Evolutionary conservation across 2,797 vertebrate genomes (phyloP).

Genomic region (Dipus sagitta): DNA sequence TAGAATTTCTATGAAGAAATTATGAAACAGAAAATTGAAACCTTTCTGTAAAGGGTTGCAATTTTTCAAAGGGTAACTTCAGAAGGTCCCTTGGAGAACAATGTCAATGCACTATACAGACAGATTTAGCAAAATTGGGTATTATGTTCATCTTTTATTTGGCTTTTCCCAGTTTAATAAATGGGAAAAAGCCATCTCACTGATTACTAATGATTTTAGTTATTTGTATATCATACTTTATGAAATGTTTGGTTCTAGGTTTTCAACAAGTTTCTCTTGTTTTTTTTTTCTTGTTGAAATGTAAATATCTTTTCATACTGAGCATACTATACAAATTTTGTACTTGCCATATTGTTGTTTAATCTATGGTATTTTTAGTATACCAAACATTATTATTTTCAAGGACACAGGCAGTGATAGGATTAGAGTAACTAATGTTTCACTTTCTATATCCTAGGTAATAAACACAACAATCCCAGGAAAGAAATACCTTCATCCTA

Average conservation of each 20-base stretch:
- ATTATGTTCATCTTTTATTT: conserved; percentile 37
- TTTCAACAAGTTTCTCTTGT: conserved; percentile 17
- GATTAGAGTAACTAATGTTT: conserved; percentile 3
- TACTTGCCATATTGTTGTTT: conserved; percentile 17
- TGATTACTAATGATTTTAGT: not conserved
- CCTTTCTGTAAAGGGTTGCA: not conserved
- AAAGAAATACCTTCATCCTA: conserved; percentile 8
- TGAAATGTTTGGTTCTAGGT: not conserved
- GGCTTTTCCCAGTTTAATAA: not conserved
- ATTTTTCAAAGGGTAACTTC: not conserved
- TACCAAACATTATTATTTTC: not conserved
- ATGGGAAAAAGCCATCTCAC: not conserved
- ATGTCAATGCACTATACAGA: not conserved
- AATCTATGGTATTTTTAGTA: not conserved
- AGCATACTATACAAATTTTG: not conserved
- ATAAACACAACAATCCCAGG: not conserved
- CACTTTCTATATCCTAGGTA: not conserved
- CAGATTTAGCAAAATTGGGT: not conserved
- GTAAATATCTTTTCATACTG: not conserved
- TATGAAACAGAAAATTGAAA: not conserved
- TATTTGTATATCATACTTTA: not conserved
- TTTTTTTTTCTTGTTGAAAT: not conserved
- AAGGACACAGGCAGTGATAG: not conserved
- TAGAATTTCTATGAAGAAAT: not conserved
- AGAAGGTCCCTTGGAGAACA: conserved; percentile 27